These are phyloP conservation scores for Nomada flava DNA, from an alignment of 2,888 invertebrate genomes.

Conservation along the genomic window DNA sequence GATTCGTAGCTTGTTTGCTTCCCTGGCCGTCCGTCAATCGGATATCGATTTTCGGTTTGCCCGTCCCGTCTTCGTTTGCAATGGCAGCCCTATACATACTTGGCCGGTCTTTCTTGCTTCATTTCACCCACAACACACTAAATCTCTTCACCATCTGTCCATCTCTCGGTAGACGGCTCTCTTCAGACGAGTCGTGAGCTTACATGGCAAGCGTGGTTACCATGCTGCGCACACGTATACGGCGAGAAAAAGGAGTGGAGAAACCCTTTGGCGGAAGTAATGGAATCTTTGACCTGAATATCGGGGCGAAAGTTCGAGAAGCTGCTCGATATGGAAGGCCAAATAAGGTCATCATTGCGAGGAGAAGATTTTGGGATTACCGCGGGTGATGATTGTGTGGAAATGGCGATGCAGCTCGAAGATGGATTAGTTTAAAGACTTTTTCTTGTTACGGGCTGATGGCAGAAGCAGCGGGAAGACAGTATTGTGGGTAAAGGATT, in stretches of 20 bases:
- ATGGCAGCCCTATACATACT: slow-evolving; percentile 7
- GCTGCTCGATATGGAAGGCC: background rate
- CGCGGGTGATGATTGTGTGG: background rate
- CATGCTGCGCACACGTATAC: background rate
- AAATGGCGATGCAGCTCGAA: background rate
- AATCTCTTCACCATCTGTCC: slow-evolving; percentile 23
- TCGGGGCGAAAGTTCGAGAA: background rate
- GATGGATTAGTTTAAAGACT: slow-evolving; percentile 13
- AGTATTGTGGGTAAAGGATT: background rate
- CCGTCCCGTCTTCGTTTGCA: background rate
- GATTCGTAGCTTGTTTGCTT: slow-evolving; percentile 48
- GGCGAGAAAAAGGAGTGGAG: background rate
- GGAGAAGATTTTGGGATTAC: background rate
- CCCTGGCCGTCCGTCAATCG: slow-evolving; percentile 38
- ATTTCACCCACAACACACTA: slow-evolving; percentile 49
- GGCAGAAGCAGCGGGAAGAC: background rate
- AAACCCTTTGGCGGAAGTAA: background rate
- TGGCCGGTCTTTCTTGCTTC: slow-evolving; percentile 42
- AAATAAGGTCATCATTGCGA: background rate
- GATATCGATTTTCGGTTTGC: slow-evolving; percentile 59
- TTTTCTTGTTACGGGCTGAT: background rate
- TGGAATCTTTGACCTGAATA: background rate
- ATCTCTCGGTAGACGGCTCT: background rate
- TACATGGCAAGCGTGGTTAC: background rate
- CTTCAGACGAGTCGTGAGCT: slow-evolving; percentile 5